Base-by-base conservation (phyloP, 2,113 vertebrate species). In the Poicephalus meyeri region DNA sequence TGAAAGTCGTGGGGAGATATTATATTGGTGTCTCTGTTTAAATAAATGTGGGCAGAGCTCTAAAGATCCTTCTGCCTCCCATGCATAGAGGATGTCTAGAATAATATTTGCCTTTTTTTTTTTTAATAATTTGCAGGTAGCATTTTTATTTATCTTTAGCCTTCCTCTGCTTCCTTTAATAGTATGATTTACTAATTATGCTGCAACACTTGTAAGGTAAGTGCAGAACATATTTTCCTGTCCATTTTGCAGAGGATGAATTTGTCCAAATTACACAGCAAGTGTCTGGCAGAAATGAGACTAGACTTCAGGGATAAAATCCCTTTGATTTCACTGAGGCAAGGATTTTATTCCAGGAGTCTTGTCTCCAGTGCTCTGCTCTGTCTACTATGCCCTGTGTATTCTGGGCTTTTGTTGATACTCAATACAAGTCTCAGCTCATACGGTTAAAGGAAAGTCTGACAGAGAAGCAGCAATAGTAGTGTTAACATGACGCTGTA, bases 241-340 rank as follows among this genome's bases (percentile, higher is more conserved):
- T 90, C 93, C 94, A 14, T 96, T 95, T 95, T 93, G 55, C 76
- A 83, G 88, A 71, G 72, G 47, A 86, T 71, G 88, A 86, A 80
- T 78, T 91, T 93, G 85, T 94, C 88, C 76, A 83, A 96, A 91
- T 93, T 83, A 74, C 86, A 78, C 93, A 91, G 76, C 80, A 52
- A 95, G 55, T 90, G 88, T 86, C 90, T 96, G 94, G 90, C 85
- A 96, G 87, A 88, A 88, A 53, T 2, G 10, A 90, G 91, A 86
- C 50, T n/a, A 93, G 94, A 88, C 91, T 92, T 58, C 8, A 52
- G 72, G 91, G 87, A 88, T 80, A 80, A 89, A 89, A 93, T 73
- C 63, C 66, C 68, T 89, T 91, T 94, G 87, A 93, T 93, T 95
- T 96, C 89, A 82, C 69, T 33, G 50, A 83, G 74, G 78, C 33